These are phyloP conservation scores for Smutsia temminckii DNA, from an alignment of 2,797 vertebrate genomes.

Conservation along the genomic window DNA sequence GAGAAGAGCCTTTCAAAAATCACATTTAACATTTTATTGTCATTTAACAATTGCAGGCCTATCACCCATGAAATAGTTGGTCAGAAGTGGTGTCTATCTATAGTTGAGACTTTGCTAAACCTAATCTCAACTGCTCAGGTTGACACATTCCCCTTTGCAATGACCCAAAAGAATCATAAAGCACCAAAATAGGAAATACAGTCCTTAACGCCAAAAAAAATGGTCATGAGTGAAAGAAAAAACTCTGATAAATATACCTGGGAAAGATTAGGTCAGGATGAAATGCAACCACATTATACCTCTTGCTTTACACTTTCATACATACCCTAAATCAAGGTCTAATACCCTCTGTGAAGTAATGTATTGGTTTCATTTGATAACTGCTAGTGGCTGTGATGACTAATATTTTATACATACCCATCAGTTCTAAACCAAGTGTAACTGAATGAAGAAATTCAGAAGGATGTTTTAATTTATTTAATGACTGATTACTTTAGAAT, in stretches of 20 bases:
- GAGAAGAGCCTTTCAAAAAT: neutral
- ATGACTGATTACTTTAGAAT: conserved; percentile 61
- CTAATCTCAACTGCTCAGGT: neutral
- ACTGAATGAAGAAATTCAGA: conserved; percentile 64
- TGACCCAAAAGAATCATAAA: neutral
- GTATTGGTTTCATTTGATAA: neutral
- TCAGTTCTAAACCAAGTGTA: conserved; percentile 19
- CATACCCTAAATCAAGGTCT: neutral
- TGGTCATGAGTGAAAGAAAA: neutral
- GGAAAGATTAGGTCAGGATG: neutral
- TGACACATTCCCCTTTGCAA: neutral
- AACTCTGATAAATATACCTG: neutral
- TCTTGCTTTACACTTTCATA: neutral
- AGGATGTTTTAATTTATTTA: neutral
- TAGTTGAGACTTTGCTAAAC: neutral
- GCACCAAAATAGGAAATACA: neutral
- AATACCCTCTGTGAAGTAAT: neutral
- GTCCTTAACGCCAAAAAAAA: neutral
- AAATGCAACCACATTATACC: neutral
- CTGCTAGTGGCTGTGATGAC: neutral
- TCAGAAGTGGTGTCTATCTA: neutral
- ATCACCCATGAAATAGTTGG: neutral
- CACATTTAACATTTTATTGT: neutral
- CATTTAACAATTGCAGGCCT: neutral
- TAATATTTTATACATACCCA: neutral